Evolutionary conservation across 2,797 vertebrate species (phyloP), one percentile per base, ranked within the genome.

Genomic region (Pachyuromys duprasi): DNA sequence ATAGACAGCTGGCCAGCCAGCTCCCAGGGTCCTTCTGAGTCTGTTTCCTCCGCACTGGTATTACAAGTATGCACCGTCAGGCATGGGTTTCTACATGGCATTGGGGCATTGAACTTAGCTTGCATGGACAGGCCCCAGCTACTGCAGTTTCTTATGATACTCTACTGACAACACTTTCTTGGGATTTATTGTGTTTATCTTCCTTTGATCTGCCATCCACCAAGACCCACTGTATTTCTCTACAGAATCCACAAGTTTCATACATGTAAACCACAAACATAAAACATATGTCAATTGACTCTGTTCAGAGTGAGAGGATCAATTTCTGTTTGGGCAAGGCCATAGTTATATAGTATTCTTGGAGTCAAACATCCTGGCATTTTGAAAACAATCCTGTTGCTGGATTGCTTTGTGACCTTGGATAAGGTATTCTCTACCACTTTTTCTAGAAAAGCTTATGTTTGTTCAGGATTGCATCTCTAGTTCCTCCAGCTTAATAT

Each of bases 401-500:
- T 90, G 60, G 20, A 39, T 28, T 69, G 31, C 26, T 70, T 67
- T 31, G 9, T 36, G 22, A 88, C 42, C 49, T 87, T 95, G 76
- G 24, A 83, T 91, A 93, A 88, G 72, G 55, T 45, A 90, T 67
- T 42, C 14, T 26, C 39, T 86, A 83, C 33, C 45, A 39, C 78
- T 15, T 70, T 5, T 12, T 80, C 62, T 95, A 63, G 93, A 82
- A 90, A 96, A 95, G 87, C 49, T 96, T 91, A 31, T 89, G 26
- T 90, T 93, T 93, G 24, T 72, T 69, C 3, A 90, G 94, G 8
- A 83, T 93, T 75, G 75, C 8, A 17, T 92, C 53, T 92, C 63
- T 74, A 94, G 79, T 92, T 92, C 69, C 49, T 94, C 90, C 84
- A 96, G 55, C 62, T 94, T 57, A 78, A 90, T 89, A 92, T 90